A percentile compares a stretch with the other conserved stretches of the same genome.
Evolutionary conservation across 2,797 vertebrate genomes (phyloP).

Genomic region (Aeoliscus strigatus): DNA sequence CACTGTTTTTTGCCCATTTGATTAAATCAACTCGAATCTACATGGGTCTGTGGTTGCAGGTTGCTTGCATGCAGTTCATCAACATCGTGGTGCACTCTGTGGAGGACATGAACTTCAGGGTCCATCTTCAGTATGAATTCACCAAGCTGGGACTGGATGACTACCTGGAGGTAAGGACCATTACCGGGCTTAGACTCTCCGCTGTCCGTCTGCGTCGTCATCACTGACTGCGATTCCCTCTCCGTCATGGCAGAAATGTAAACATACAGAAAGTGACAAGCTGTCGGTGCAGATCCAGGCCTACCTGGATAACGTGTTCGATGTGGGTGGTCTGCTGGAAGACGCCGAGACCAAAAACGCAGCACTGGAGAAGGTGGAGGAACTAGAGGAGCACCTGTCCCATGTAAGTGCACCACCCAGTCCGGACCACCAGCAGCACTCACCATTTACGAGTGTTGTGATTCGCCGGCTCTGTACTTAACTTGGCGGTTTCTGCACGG

Average conservation of each 20-base stretch:
- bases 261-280: constrained; percentile 97
- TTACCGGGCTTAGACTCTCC: not conserved
- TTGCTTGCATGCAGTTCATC: constrained; percentile 98
- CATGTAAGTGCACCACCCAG: constrained; percentile 79
- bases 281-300: constrained; percentile 97
- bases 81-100: constrained; percentile 97
- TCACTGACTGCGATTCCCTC: constrained; percentile 7
- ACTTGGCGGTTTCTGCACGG: constrained; percentile 38
- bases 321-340: constrained; percentile 92
- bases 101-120: constrained; percentile 97
- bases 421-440: constrained; percentile 53
- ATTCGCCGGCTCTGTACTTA: constrained; percentile 49
- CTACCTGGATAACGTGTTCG: constrained; percentile 96
- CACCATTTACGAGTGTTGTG: constrained; percentile 46
- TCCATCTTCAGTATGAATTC: constrained; percentile 93
- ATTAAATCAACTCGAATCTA: not conserved
- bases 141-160: constrained; percentile 94
- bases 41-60: constrained; percentile 65
- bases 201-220: too few species aligned
- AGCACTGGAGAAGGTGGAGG: constrained; percentile 96
- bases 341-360: constrained; percentile 97
- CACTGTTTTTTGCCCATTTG: not conserved
- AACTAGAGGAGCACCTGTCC: constrained; percentile 95
- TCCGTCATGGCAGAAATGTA: constrained; percentile 80
- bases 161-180: constrained; percentile 83